Percentiles rank a stretch among this genome's conserved stretches.
phyloP scores from a whole-genome alignment of 1,140 invertebrate genomes.

The Scylla paramamosain region DNA sequence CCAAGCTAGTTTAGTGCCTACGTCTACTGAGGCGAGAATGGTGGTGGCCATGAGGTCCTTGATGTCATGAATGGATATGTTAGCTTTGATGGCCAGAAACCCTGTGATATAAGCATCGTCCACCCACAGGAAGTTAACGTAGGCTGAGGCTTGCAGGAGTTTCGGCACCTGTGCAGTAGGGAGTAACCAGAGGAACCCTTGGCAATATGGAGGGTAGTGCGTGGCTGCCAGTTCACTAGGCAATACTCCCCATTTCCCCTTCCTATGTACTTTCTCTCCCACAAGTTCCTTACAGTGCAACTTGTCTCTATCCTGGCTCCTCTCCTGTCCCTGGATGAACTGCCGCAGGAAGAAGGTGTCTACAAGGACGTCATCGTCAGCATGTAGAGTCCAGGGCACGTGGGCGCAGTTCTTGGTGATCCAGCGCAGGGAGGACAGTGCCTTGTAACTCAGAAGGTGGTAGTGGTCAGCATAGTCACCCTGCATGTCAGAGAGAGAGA shows the following conservation, averaged over 20 bases:
- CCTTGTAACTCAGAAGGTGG: slow-evolving; percentile 54
- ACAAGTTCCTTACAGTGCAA: background rate
- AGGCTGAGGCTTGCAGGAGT: background rate
- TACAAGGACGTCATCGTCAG: slow-evolving; percentile 23
- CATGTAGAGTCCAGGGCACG: slow-evolving; percentile 62
- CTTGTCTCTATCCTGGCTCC: background rate
- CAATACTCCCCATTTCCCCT: slow-evolving; percentile 28
- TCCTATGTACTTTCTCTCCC: background rate
- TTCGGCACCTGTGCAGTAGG: background rate
- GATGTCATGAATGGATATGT: background rate
- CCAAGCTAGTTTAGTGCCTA: background rate
- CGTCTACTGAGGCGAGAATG: background rate
- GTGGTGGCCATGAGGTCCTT: background rate
- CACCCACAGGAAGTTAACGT: slow-evolving; percentile 32
- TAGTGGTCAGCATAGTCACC: slow-evolving; percentile 55
- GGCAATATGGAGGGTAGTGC: slow-evolving; percentile 29
- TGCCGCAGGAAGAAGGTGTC: slow-evolving; percentile 24
- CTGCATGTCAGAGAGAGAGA: background rate
- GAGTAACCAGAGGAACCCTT: background rate
- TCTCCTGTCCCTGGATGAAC: background rate
- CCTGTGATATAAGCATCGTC: slow-evolving; percentile 56
- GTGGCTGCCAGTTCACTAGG: background rate
- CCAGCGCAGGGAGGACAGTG: slow-evolving; percentile 37
- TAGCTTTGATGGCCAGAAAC: background rate
- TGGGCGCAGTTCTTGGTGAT: slow-evolving; percentile 30